Conservation (phyloP, 2,113 vertebrate species). For the Hyperoodon ampullatus region DNA sequence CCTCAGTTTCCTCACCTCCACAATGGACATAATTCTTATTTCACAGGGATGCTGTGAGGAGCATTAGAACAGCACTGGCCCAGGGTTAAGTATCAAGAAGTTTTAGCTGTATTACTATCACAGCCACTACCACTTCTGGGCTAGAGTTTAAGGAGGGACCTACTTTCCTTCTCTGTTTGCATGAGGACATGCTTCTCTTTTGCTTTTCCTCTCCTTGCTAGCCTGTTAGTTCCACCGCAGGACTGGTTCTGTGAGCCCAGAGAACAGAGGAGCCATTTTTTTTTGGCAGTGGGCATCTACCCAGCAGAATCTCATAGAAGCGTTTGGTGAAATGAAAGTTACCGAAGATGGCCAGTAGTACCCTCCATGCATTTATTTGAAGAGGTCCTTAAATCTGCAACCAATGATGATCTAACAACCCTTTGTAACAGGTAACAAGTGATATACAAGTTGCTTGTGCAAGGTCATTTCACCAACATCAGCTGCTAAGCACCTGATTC, state of each 20-base stretch:
- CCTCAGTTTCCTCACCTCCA: not conserved
- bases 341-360: no score
- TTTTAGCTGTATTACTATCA: not conserved
- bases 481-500: constrained; percentile 39
- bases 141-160: not conserved
- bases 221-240: not conserved
- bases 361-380: not conserved
- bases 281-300: not conserved
- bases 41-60: not conserved
- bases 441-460: not conserved
- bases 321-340: not conserved
- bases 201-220: not conserved
- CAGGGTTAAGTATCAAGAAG: not conserved
- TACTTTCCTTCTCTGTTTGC: not conserved
- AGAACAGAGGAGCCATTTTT: not conserved
- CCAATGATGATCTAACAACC: not conserved
- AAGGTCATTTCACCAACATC: constrained; percentile 36
- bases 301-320: not conserved
- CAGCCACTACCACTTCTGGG: not conserved
- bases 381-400: not conserved
- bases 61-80: not conserved
- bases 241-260: not conserved
- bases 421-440: not conserved
- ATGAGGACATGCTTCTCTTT: not conserved
- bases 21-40: not conserved